A percentile compares a stretch with the other conserved stretches of the same genome.
Evolutionary conservation across 2,113 vertebrate genomes (phyloP).

Genomic region (Hoplias malabaricus): DNA sequence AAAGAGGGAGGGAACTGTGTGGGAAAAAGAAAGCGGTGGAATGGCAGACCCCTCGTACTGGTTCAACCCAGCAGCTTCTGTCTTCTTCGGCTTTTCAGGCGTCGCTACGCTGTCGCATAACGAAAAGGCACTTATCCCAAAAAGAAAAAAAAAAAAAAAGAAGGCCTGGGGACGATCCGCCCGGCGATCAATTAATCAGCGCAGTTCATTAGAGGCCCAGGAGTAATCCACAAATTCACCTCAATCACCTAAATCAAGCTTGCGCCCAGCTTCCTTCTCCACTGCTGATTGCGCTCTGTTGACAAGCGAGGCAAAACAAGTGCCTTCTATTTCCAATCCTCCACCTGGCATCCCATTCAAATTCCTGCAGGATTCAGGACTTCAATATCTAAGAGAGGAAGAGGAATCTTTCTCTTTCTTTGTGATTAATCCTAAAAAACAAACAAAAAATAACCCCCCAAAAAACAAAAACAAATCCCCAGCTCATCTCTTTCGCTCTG

Average conservation of each 20-base stretch:
- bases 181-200: slow-evolving; percentile 50
- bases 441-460: not conserved
- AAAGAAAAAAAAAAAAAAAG: slow-evolving; percentile 32
- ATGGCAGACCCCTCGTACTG: slow-evolving; percentile 63
- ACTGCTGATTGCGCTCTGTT: slow-evolving; percentile 37
- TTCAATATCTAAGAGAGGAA: slow-evolving; percentile 60
- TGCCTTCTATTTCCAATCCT: slow-evolving; percentile 42
- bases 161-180: slow-evolving; percentile 53
- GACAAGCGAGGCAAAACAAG: slow-evolving; percentile 44
- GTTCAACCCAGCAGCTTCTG: slow-evolving; percentile 57
- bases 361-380: slow-evolving; percentile 58
- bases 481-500: slow-evolving; percentile 73
- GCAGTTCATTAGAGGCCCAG: slow-evolving; percentile 48
- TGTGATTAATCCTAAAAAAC: slow-evolving; percentile 63
- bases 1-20: slow-evolving; percentile 51
- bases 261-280: slow-evolving; percentile 46
- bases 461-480: slow-evolving; percentile 44
- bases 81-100: slow-evolving; percentile 31
- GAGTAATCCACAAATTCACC: slow-evolving; percentile 63
- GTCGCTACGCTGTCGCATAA: slow-evolving; percentile 44
- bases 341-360: slow-evolving; percentile 51
- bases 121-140: slow-evolving; percentile 57
- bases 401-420: slow-evolving; percentile 60
- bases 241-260: slow-evolving; percentile 51
- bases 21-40: slow-evolving; percentile 58